Conservation (phyloP, 2,113 vertebrate genomes). For the Semnopithecus entellus region DNA sequence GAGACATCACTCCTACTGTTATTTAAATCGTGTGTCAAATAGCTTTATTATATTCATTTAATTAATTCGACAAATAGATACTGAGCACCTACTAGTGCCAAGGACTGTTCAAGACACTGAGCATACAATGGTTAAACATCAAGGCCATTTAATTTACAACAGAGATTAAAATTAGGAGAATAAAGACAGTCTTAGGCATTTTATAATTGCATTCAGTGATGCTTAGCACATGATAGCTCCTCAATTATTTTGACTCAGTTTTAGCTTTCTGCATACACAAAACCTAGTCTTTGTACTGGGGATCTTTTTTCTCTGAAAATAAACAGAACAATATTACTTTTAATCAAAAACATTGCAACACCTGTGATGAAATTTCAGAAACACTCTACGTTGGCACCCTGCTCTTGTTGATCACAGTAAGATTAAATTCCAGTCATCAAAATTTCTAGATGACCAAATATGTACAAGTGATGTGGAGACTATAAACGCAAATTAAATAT, state of each 20-base stretch:
- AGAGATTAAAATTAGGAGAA: not conserved
- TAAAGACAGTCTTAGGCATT: not conserved
- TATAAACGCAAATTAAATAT: slow-evolving; percentile 10
- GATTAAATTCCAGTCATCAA: not conserved
- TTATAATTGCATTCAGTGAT: not conserved
- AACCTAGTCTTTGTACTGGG: not conserved
- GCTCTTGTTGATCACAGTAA: not conserved
- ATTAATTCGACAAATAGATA: slow-evolving; percentile 30
- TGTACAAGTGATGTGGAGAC: not conserved
- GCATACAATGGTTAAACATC: not conserved
- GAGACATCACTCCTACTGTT: not conserved
- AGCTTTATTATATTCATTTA: not conserved
- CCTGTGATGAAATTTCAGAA: not conserved
- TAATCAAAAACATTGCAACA: not conserved
- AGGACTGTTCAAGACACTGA: not conserved
- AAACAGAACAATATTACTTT: not conserved
- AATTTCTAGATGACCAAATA: not conserved
- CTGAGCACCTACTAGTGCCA: not conserved
- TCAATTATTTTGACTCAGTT: not conserved
- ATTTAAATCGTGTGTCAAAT: not conserved
- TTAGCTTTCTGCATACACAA: not conserved
- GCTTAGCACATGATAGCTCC: not conserved
- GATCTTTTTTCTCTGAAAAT: not conserved
- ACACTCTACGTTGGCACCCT: not conserved
- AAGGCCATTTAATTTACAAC: not conserved